Evolutionary conservation across 2,888 invertebrate species (phyloP), one percentile per base, ranked within the genome.

Genomic region (Nasonia oneida): DNA sequence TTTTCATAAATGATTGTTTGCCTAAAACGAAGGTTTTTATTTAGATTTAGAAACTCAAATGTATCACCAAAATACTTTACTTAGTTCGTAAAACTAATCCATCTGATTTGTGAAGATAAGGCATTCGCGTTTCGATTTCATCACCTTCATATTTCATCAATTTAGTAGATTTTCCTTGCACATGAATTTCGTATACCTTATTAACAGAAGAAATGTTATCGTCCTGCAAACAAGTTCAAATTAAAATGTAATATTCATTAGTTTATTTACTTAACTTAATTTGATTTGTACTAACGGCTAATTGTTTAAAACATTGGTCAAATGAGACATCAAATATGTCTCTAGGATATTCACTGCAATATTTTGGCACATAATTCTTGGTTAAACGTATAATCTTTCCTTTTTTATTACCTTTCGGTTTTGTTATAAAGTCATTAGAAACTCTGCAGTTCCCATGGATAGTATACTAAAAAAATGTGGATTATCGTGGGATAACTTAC

Each of bases 81-180:
- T 71, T 71, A n/a, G 71, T 71, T 6, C 39, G 18, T 39, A 42
- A 15, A n/a, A 71, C n/a, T 39, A 71, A 71, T 71, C 37, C 71
- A 71, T 71, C 71, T n/a, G 71, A 71, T 71, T 71, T 71, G 42
- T 71, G 71, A n/a, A 71, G n/a, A 71, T 39, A 71, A 37, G 71
- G 71, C 71, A 71, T 71, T 18, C n/a, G 10, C 2, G 71, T 71
- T 71, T 71, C 71, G 5, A 71, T 71, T 71, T 71, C 42, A 18
- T 39, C 42, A 18, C 71, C 71, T 71, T 71, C 71, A 39, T 71
- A 71, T 71, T 39, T 71, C 15, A 71, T 64, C 18, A 64, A 64
- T 12, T 64, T 64, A 64, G 64, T 23, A 3, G 64, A 64, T 64
- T 23, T 23, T 23, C 64, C 64, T 64, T 64, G n/a, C 10, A 64